Evolutionary conservation across 1,140 invertebrate genomes (phyloP).

Genomic region (Bombus difficillimus): DNA sequence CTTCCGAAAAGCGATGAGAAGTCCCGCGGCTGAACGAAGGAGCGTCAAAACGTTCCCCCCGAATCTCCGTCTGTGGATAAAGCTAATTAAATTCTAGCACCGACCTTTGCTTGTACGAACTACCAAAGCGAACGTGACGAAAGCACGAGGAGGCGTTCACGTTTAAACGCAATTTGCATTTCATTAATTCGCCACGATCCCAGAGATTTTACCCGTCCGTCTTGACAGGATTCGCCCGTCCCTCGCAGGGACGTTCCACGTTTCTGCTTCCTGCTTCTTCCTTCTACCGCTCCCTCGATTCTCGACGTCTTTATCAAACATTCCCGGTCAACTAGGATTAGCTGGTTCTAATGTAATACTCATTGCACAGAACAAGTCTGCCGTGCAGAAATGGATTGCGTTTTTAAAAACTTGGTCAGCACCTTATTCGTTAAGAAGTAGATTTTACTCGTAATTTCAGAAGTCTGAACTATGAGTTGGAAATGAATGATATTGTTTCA

Average conservation of each 20-base stretch:
- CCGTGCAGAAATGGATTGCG: background rate
- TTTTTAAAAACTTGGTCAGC: background rate
- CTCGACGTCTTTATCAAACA: slow-evolving; percentile 6
- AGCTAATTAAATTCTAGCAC: slow-evolving; percentile 78
- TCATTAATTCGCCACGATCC: slow-evolving; percentile 75
- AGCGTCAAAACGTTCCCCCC: slow-evolving; percentile 41
- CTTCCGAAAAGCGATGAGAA: slow-evolving; percentile 67
- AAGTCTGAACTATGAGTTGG: no score
- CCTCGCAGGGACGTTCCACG: slow-evolving; percentile 39
- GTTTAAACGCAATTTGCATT: slow-evolving; percentile 78
- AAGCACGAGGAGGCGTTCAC: slow-evolving; percentile 68
- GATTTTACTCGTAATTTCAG: no score
- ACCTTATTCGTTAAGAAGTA: no score
- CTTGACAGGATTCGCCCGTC: slow-evolving; percentile 38
- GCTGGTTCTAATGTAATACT: background rate
- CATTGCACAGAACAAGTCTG: no score
- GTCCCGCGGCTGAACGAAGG: slow-evolving; percentile 21
- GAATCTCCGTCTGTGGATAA: slow-evolving; percentile 74
- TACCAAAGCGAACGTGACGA: slow-evolving; percentile 70
- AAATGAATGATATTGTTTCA: no score
- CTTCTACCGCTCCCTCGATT: background rate
- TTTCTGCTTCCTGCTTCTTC: slow-evolving; percentile 38
- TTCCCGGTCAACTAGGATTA: background rate
- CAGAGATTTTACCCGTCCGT: slow-evolving; percentile 58
- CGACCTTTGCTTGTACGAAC: slow-evolving; percentile 56